Conservation (phyloP, 2,113 vertebrate genomes). For the Apodemus speciosus region DNA sequence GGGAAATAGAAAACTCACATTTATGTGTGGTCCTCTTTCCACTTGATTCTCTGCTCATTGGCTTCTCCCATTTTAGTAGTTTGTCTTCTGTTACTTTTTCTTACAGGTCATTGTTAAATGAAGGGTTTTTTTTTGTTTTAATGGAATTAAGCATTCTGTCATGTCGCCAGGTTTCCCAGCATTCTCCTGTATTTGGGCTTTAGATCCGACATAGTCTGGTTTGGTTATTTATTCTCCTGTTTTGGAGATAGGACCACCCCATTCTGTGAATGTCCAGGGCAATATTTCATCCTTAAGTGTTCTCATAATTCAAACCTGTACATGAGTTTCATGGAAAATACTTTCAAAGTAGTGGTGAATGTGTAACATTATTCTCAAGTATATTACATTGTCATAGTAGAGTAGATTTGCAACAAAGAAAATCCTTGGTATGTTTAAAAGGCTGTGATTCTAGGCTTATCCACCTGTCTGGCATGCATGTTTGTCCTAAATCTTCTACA, state of each 20-base stretch:
- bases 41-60: neutral
- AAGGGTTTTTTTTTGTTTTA: neutral
- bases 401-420: conserved; percentile 9
- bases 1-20: neutral
- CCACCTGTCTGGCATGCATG: neutral
- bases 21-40: neutral
- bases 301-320: conserved; percentile 61
- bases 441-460: neutral
- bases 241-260: neutral
- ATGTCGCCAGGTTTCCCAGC: neutral
- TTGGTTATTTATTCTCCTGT: neutral
- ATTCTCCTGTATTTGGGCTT: neutral
- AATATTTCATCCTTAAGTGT: conserved; percentile 46
- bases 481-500: conserved; percentile 72
- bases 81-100: neutral
- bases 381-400: neutral
- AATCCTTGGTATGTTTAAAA: neutral
- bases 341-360: conserved; percentile 17
- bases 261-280: conserved; percentile 16
- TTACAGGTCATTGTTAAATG: neutral
- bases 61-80: neutral
- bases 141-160: neutral
- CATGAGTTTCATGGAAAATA: conserved; percentile 28
- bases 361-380: conserved; percentile 49
- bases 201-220: neutral